Conservation (phyloP, 2,888 invertebrate species). For the Alloscopus bannaensis region DNA sequence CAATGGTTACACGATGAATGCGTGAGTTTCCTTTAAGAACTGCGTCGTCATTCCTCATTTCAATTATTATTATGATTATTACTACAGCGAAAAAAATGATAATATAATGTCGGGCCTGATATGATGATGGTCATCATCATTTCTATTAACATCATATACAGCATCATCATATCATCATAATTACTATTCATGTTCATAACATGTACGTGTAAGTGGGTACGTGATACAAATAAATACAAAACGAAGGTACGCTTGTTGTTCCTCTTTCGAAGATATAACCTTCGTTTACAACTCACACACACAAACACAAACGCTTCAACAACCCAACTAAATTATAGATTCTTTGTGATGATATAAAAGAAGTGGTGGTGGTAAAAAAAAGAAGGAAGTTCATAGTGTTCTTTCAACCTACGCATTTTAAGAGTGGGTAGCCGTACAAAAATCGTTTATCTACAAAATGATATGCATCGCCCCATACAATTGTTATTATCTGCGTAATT, state of each 20-base stretch:
- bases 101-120: slow-evolving; percentile 34
- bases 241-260: too few relatives aligned
- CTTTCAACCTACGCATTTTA: too few relatives aligned
- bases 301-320: too few relatives aligned
- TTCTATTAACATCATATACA: slow-evolving; percentile 53
- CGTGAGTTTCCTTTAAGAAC: slow-evolving; percentile 34
- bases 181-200: slow-evolving; percentile 39
- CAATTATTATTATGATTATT: slow-evolving; percentile 66
- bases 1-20: too few relatives aligned
- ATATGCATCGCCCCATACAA: not conserved
- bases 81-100: slow-evolving; percentile 45
- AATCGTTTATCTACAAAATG: not conserved
- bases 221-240: slow-evolving; percentile 46
- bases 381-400: too few relatives aligned
- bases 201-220: slow-evolving; percentile 52
- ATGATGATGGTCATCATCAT: slow-evolving; percentile 63
- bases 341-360: too few relatives aligned
- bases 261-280: too few relatives aligned
- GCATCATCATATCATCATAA: slow-evolving; percentile 49
- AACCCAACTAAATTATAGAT: too few relatives aligned
- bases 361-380: too few relatives aligned
- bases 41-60: slow-evolving; percentile 63
- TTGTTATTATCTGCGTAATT: slow-evolving; percentile 35
- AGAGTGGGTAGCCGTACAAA: too few relatives aligned
- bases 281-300: too few relatives aligned